Conservation (phyloP, 2,113 vertebrate genomes). For the Semnornis frantzii region DNA sequence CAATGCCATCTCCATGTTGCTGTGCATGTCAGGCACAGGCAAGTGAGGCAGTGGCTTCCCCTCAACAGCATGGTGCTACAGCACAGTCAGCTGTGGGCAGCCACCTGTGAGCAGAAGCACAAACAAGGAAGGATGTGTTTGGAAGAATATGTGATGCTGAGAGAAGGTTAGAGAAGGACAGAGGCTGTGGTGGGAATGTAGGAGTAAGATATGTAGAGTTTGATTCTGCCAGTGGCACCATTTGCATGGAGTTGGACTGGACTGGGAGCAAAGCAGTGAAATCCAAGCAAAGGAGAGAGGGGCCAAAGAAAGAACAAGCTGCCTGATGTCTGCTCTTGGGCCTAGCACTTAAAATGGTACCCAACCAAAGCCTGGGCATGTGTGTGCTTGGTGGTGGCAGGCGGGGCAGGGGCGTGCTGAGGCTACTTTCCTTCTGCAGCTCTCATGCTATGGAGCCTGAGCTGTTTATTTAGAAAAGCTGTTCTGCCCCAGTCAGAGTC, state of each 20-base stretch:
- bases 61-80: background rate
- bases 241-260: background rate
- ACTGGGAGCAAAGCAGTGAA: background rate
- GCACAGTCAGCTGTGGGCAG: background rate
- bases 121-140: background rate
- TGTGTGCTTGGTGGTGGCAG: background rate
- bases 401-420: background rate
- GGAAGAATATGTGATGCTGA: background rate
- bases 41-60: accelerated
- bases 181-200: background rate
- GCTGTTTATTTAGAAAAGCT: slow-evolving; percentile 65
- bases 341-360: background rate
- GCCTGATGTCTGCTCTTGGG: background rate
- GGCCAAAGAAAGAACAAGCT: background rate
- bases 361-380: background rate
- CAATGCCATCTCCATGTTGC: background rate
- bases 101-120: background rate
- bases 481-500: slow-evolving; percentile 60
- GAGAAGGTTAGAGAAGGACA: background rate
- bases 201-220: background rate
- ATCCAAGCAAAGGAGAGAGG: background rate
- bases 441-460: slow-evolving; percentile 60
- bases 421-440: background rate
- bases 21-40: accelerated
- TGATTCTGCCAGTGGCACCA: background rate